Evolutionary conservation across 1,140 invertebrate genomes (phyloP).

Genomic region (Cherax quadricarinatus): DNA sequence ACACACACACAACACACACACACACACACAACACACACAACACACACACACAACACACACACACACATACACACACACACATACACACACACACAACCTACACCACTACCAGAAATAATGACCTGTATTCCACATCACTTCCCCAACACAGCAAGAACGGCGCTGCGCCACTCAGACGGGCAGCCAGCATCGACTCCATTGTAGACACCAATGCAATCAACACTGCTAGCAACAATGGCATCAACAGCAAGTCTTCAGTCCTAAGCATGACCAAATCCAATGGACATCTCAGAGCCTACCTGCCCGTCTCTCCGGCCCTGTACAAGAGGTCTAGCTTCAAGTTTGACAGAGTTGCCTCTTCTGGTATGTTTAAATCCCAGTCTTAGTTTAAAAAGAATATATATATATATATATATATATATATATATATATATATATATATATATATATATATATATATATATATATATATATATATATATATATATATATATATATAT

Average conservation of each 20-base stretch:
- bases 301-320: constrained; percentile 60
- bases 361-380: constrained; percentile 20
- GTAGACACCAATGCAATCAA: constrained; percentile 64
- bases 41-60: too few relatives aligned
- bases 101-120: neutral
- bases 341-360: constrained; percentile 38
- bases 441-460: constrained; percentile 14
- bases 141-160: constrained; percentile 63
- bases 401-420: neutral
- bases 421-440: constrained; percentile 48
- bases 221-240: constrained; percentile 53
- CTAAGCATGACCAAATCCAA: constrained; percentile 60
- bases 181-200: constrained; percentile 75
- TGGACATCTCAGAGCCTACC: constrained; percentile 56
- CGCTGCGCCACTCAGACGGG: constrained; percentile 67
- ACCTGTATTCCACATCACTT: neutral
- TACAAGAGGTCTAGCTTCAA: constrained; percentile 59
- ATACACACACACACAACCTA: too few relatives aligned
- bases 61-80: too few relatives aligned
- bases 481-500: constrained; percentile 19
- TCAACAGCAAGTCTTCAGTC: neutral
- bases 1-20: too few relatives aligned
- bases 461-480: neutral
- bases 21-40: too few relatives aligned
- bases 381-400: too few relatives aligned